These are phyloP conservation scores for Hydrochoerus hydrochaeris DNA, from an alignment of 2,113 vertebrate genomes.

Conservation along the genomic window DNA sequence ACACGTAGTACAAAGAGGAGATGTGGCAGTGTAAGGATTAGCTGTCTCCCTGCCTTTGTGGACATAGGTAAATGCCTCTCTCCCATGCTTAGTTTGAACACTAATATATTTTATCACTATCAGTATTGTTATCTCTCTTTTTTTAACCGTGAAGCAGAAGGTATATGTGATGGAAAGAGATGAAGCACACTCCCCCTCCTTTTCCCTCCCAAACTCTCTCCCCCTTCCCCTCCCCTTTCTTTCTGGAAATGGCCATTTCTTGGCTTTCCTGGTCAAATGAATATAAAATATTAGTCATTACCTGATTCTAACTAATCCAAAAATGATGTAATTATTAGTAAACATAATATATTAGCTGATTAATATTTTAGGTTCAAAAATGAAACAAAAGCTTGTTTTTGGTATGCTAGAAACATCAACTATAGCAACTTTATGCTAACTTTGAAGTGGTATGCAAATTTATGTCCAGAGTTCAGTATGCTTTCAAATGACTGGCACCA, in stretches of 20 bases:
- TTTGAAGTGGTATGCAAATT: background rate
- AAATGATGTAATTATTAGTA: too few species aligned
- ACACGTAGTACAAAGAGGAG: background rate
- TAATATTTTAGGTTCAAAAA: background rate
- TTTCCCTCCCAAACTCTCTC: too few species aligned
- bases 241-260: background rate
- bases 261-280: background rate
- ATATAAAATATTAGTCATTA: background rate
- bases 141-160: background rate
- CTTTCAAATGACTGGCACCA: background rate
- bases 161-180: background rate
- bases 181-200: background rate
- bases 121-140: background rate
- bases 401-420: background rate
- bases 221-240: background rate
- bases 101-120: background rate
- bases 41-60: too few species aligned
- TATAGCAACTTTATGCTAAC: background rate
- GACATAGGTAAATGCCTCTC: background rate
- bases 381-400: background rate
- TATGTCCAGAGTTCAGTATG: background rate
- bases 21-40: accelerated
- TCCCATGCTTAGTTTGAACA: too few species aligned
- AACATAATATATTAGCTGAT: background rate
- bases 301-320: background rate